These are phyloP conservation scores for Acanthochromis polyacanthus DNA, from an alignment of 2,113 vertebrate species.

Conservation along the genomic window DNA sequence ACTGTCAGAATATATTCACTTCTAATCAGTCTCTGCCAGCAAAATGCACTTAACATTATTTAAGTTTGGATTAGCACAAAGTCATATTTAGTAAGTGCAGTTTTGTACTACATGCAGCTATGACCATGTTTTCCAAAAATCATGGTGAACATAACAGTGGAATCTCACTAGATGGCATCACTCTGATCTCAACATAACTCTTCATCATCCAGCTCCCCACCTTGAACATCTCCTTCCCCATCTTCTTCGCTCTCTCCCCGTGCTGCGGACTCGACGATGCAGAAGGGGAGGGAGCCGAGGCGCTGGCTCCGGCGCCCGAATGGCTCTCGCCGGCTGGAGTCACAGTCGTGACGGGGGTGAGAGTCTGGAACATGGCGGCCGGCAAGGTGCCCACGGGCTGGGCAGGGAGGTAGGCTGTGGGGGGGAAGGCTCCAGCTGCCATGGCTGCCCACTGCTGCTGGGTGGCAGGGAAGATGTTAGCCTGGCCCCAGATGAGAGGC, in stretches of 20 bases:
- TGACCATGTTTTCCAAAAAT: too few species aligned
- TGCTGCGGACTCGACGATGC: conserved; percentile 93
- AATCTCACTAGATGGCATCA: too few species aligned
- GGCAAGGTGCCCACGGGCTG: conserved; percentile 97
- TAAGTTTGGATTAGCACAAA: too few species aligned
- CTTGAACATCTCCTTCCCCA: conserved; percentile 97
- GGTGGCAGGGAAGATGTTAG: conserved; percentile 93
- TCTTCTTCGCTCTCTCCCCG: conserved; percentile 89
- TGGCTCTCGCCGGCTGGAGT: conserved; percentile 88
- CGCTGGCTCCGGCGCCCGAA: conserved; percentile 86
- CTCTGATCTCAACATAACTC: background rate
- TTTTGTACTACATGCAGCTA: too few species aligned
- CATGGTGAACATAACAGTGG: too few species aligned
- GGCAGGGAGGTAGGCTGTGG: conserved; percentile 97
- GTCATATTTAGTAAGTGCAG: too few species aligned
- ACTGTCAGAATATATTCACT: too few species aligned
- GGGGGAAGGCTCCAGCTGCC: conserved; percentile 93
- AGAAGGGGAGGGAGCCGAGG: conserved; percentile 87
- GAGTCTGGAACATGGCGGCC: conserved; percentile 97
- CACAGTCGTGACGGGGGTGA: conserved; percentile 89
- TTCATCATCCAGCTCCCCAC: conserved; percentile 32
- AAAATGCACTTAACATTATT: too few species aligned
- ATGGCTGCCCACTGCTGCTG: conserved; percentile 98
- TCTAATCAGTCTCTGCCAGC: too few species aligned
- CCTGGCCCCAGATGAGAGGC: conserved; percentile 96